Evolutionary conservation across 2,888 invertebrate genomes (phyloP).

Genomic region (Thecocarcelia acutangulata): DNA sequence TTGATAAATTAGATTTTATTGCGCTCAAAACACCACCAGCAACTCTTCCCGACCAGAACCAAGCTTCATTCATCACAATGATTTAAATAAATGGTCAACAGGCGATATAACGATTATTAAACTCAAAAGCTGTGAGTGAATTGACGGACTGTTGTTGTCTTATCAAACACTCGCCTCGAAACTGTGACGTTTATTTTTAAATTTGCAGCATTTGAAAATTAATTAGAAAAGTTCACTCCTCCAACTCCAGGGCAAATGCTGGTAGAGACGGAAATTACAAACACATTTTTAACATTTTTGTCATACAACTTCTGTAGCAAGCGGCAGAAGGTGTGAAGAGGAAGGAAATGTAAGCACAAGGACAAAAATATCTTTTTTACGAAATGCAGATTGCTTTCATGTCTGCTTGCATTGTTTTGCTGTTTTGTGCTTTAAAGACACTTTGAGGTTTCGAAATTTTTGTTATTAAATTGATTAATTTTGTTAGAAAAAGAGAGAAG

Average conservation of each 20-base stretch:
- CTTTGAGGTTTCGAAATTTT: slow-evolving; percentile 30
- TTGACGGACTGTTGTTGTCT: slow-evolving; percentile 45
- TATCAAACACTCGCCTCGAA: slow-evolving; percentile 25
- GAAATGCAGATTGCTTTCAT: slow-evolving; percentile 50
- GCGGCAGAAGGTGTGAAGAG: slow-evolving; percentile 17
- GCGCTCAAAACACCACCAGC: slow-evolving; percentile 6
- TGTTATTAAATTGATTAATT: slow-evolving; percentile 67
- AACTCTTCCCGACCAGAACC: not conserved
- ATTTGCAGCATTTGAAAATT: slow-evolving; percentile 61
- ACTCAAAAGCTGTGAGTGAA: slow-evolving; percentile 55
- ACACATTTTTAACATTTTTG: slow-evolving; percentile 49
- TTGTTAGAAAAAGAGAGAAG: slow-evolving; percentile 20
- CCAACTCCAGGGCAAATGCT: slow-evolving; percentile 12
- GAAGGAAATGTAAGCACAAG: slow-evolving; percentile 57
- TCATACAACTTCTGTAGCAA: not conserved
- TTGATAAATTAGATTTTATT: slow-evolving; percentile 39
- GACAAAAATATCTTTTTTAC: slow-evolving; percentile 26
- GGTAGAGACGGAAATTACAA: slow-evolving; percentile 55
- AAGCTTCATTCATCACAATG: slow-evolving; percentile 44
- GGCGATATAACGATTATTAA: slow-evolving; percentile 55
- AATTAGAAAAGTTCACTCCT: slow-evolving; percentile 66
- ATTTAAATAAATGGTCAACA: slow-evolving; percentile 67
- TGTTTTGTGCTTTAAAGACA: slow-evolving; percentile 1
- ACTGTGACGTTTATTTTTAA: slow-evolving; percentile 42
- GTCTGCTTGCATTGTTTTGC: not conserved